These are phyloP conservation scores for Onthophagus taurus DNA, from an alignment of 1,140 invertebrate species.

Conservation along the genomic window DNA sequence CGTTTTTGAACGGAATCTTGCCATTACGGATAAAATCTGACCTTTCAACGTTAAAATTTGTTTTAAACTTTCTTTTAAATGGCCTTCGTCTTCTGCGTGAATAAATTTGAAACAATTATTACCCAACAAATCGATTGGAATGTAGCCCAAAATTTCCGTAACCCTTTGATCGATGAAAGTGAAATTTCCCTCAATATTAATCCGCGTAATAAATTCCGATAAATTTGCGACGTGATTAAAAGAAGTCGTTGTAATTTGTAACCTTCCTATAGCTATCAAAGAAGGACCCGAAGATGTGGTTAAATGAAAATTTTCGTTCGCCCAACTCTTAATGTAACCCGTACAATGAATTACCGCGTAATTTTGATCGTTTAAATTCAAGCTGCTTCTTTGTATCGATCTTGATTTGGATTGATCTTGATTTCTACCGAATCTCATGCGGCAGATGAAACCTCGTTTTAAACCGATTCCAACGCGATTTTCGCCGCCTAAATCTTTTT, in stretches of 20 bases:
- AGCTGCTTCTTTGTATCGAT: constrained; percentile 92
- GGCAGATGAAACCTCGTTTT: constrained; percentile 94
- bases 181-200: too few relatives aligned
- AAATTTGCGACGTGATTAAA: too few relatives aligned
- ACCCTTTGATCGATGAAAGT: constrained; percentile 96
- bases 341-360: too few relatives aligned
- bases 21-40: constrained; percentile 90
- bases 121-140: constrained; percentile 85
- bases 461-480: constrained; percentile 97
- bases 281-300: too few relatives aligned
- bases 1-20: constrained; percentile 88
- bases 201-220: too few relatives aligned
- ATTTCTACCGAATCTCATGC: constrained; percentile 96
- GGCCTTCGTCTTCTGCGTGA: constrained; percentile 87
- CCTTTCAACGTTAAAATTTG: constrained; percentile 93
- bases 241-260: too few relatives aligned
- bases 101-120: constrained; percentile 95
- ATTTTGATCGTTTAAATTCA: too few relatives aligned
- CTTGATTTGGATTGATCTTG: constrained; percentile 78
- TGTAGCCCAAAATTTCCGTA: constrained; percentile 80
- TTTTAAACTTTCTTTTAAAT: constrained; percentile 97
- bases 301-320: too few relatives aligned
- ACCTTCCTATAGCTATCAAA: too few relatives aligned
- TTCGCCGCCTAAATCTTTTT: constrained; percentile 89
- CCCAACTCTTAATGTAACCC: too few relatives aligned